These are phyloP conservation scores for Peromyscus leucopus DNA, from an alignment of 2,113 vertebrate genomes.

Conservation along the genomic window DNA sequence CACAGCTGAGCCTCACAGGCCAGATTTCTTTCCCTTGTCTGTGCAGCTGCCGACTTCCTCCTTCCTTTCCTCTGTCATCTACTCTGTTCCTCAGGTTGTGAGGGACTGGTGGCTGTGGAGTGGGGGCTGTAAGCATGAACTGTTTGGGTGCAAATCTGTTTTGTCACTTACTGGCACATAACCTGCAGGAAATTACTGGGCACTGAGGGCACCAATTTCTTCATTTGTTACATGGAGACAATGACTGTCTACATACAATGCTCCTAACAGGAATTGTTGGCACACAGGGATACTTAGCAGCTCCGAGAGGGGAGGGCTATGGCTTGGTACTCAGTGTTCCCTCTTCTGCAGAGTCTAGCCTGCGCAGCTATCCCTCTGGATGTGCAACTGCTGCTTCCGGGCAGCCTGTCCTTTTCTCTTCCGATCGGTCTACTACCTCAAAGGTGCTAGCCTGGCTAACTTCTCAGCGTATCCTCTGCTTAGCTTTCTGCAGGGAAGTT, in stretches of 20 bases:
- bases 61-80: background rate
- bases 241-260: background rate
- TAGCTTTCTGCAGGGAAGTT: background rate
- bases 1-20: background rate
- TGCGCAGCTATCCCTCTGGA: background rate
- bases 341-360: background rate
- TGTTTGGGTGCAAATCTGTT: background rate
- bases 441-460: background rate
- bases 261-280: background rate
- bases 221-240: background rate
- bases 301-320: background rate
- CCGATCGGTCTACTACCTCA: background rate
- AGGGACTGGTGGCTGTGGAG: background rate
- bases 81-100: background rate
- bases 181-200: background rate
- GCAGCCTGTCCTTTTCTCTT: background rate
- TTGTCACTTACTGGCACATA: background rate
- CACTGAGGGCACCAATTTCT: no score
- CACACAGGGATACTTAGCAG: no score
- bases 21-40: background rate
- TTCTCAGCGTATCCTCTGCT: background rate
- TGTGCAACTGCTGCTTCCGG: background rate
- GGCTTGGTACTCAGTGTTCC: background rate
- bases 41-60: background rate
- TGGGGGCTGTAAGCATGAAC: background rate